Evolutionary conservation across 2,888 invertebrate genomes (phyloP).

Genomic region (Bombylius discolor): DNA sequence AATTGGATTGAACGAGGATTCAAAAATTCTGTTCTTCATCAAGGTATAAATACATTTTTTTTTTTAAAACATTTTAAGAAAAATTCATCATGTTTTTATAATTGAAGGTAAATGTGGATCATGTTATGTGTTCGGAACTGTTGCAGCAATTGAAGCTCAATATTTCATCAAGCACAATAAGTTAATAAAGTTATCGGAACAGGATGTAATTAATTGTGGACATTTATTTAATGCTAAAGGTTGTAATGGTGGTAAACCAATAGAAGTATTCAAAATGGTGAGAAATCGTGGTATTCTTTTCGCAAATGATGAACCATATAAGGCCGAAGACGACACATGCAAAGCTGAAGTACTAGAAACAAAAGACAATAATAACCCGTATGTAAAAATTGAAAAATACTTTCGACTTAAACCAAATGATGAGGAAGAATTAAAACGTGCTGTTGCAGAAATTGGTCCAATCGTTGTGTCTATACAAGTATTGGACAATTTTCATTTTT

Average conservation of each 20-base stretch:
- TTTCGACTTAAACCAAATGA: too few species aligned
- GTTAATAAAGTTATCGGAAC: conserved; percentile 13
- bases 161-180: conserved; percentile 25
- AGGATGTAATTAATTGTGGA: too few species aligned
- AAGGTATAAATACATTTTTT: background rate
- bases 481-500: conserved; percentile 39
- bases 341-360: too few species aligned
- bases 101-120: background rate
- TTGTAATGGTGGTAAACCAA: too few species aligned
- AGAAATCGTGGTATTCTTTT: too few species aligned
- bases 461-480: conserved; percentile 50
- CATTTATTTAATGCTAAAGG: too few species aligned
- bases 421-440: conserved; percentile 23
- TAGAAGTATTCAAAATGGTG: too few species aligned
- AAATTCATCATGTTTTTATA: background rate
- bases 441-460: conserved; percentile 27
- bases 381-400: too few species aligned
- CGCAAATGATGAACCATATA: too few species aligned
- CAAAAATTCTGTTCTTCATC: background rate
- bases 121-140: background rate
- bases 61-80: too few species aligned
- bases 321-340: too few species aligned
- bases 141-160: conserved; percentile 18
- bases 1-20: background rate
- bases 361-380: too few species aligned